Conservation (phyloP, 2,797 vertebrate genomes). For the Lates japonicus region DNA sequence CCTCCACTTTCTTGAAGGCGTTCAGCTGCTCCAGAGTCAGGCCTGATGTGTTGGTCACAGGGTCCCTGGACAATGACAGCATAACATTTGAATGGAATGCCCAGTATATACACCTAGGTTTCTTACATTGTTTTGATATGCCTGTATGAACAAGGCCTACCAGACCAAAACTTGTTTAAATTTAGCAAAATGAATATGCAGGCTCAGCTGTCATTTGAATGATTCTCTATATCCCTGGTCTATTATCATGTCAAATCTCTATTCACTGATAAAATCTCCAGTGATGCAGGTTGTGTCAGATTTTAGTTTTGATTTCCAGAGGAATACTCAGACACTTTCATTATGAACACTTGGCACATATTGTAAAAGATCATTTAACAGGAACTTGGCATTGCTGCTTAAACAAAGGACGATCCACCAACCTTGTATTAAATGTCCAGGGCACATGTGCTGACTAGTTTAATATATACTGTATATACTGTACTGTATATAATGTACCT, state of each 20-base stretch:
- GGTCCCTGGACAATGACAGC: conserved; percentile 76
- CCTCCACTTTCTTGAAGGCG: conserved; percentile 90
- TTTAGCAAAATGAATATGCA: too few relatives aligned
- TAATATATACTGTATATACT: not conserved
- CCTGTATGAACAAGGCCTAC: too few relatives aligned
- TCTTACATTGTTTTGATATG: too few relatives aligned
- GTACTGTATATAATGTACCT: too few relatives aligned
- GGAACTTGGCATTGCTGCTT: not conserved
- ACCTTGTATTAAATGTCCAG: not conserved
- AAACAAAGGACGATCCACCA: not conserved
- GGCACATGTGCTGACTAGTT: not conserved
- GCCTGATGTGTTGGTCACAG: conserved; percentile 82
- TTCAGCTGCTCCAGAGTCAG: conserved; percentile 88
- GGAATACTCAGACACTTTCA: not conserved
- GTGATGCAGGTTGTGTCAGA: not conserved
- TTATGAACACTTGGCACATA: not conserved
- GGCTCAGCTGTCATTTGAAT: too few relatives aligned
- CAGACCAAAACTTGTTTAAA: too few relatives aligned
- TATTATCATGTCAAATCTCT: not conserved
- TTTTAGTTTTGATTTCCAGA: conserved; percentile 5
- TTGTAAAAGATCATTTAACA: not conserved
- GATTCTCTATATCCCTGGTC: too few relatives aligned
- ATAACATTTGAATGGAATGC: not conserved
- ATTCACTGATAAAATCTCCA: conserved; percentile 10
- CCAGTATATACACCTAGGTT: too few relatives aligned